These are phyloP conservation scores for Saxicola maurus DNA, from an alignment of 2,797 vertebrate species.

Conservation along the genomic window DNA sequence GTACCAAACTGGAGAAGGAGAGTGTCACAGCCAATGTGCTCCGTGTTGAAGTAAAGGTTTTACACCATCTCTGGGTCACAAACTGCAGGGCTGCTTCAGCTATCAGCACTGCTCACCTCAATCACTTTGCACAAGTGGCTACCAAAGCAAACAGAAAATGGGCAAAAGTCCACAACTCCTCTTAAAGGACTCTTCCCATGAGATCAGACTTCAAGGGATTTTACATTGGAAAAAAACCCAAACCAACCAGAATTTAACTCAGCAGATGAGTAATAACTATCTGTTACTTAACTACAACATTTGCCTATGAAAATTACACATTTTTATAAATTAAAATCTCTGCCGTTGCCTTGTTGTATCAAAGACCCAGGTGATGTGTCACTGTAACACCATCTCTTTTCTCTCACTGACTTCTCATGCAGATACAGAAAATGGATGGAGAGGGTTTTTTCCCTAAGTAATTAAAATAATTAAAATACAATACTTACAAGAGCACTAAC, in stretches of 20 bases:
- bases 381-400: not conserved
- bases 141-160: not conserved
- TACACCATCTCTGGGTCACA: not conserved
- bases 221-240: not conserved
- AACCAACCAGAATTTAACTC: not conserved
- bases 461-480: not conserved
- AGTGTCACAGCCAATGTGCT: not conserved
- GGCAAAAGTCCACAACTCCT: not conserved
- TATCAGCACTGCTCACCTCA: rapidly evolving
- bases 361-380: not conserved
- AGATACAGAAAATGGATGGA: not conserved
- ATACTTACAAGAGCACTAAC: constrained; percentile 80
- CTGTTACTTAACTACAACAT: not conserved
- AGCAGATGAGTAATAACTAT: not conserved
- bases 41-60: not conserved
- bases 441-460: rapidly evolving
- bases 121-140: not conserved
- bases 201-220: rapidly evolving
- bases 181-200: not conserved
- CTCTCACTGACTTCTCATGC: not conserved
- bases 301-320: not conserved
- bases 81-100: not conserved
- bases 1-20: not conserved
- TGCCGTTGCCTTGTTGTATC: not conserved
- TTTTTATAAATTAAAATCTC: not conserved